A percentile compares a stretch with the other conserved stretches of the same genome.
phyloP scores from a whole-genome alignment of 1,140 invertebrate genomes.

The Drosophila setifemur region DNA sequence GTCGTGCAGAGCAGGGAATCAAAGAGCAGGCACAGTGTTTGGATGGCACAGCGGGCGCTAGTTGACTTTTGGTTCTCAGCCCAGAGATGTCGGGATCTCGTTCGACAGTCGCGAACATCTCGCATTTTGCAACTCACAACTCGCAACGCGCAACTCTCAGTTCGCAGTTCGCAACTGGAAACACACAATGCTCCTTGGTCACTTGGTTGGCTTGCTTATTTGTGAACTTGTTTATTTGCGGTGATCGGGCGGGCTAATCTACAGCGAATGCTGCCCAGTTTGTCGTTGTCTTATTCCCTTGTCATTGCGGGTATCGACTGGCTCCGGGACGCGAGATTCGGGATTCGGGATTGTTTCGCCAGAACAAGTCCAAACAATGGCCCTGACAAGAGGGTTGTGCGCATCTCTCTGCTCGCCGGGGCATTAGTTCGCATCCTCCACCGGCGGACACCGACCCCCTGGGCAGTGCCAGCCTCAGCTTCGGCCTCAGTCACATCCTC shows the following conservation, averaged over 20 bases:
- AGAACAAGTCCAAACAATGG: constrained; percentile 38
- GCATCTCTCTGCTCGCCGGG: constrained; percentile 18
- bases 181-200: constrained; percentile 40
- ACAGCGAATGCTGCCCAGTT: constrained; percentile 50
- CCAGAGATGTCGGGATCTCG: background rate
- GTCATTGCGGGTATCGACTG: constrained; percentile 27
- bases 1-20: constrained; percentile 34
- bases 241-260: constrained; percentile 49
- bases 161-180: constrained; percentile 11
- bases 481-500: background rate
- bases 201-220: constrained; percentile 32
- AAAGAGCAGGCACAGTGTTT: background rate
- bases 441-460: constrained; percentile 36
- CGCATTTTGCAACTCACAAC: too few species aligned
- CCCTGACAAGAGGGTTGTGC: constrained; percentile 40
- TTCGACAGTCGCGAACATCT: background rate
- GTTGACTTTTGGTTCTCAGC: constrained; percentile 23
- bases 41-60: constrained; percentile 48
- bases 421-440: background rate
- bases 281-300: constrained; percentile 44
- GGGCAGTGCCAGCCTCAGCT: constrained; percentile 28
- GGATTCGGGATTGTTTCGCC: constrained; percentile 18
- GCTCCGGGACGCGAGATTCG: background rate
- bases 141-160: too few species aligned
- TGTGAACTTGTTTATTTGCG: constrained; percentile 55